Base-by-base conservation (phyloP, 1,140 invertebrate species). In the Helicoverpa zea region DNA sequence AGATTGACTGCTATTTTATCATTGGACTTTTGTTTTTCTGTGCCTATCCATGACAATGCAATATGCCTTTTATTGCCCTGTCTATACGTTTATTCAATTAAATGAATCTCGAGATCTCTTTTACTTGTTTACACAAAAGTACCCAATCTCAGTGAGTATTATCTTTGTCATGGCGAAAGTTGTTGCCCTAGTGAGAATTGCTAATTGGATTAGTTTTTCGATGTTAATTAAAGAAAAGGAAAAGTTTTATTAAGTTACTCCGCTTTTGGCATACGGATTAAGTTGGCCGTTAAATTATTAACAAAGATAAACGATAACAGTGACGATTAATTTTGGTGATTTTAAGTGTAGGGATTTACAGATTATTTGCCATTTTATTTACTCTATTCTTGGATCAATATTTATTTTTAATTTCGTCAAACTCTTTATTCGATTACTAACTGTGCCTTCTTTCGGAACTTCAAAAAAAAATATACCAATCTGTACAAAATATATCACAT, bases 1-100 rank as follows among this genome's bases (percentile, higher is more conserved):
- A 86, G 82, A 87, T 87, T 84, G 82, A 88, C 73, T 86, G 80
- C 83, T 70, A 79, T 80, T 81, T 83, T 74, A 72, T 73, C 29
- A 30, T 35, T 35, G 70, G 64, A 74, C 51, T 52, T 23, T 73
- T 23, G 56, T 76, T 59, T 81, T 66, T 79, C 68, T 74, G 35
- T 49, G 49, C 58, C 56, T 78, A 66, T 43, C 47, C 29, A 23
- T 76, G 43, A 76, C 43, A 76, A 76, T 61, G 47, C 43, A 14
- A 74, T 76, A 47, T 16, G 30, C 35, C 30, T 49, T 18, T n/a
- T 76, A 76, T 76, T 63, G 58, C 43, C 51, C 49, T n/a, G 54
- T 35, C 12, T 29, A 54, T 64, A 52, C 18, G 61, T 30, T 23
- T 30, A 13, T 14, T 29, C 11, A 23, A 72, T 56, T 3, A 18